A percentile compares a stretch with the other conserved stretches of the same genome.
Evolutionary conservation across 2,113 vertebrate genomes (phyloP).

Genomic region (Menura novaehollandiae): DNA sequence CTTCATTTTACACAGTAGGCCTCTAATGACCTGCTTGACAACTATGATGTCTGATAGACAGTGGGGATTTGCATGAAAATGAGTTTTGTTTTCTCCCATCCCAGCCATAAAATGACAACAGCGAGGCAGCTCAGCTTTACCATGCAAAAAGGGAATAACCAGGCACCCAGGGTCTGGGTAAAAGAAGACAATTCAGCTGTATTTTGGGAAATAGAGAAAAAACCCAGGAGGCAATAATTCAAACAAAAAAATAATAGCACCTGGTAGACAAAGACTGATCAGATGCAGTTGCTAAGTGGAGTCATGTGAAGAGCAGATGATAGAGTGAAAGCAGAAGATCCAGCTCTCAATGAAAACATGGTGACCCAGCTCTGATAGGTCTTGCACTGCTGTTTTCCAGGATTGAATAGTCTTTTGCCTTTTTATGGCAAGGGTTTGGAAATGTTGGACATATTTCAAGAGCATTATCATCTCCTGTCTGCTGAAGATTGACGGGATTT

Average conservation of each 20-base stretch:
- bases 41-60: constrained; percentile 49
- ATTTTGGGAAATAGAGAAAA: neutral
- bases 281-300: neutral
- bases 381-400: neutral
- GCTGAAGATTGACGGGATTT: constrained; percentile 2
- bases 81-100: constrained; percentile 32
- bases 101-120: neutral
- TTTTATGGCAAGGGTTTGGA: neutral
- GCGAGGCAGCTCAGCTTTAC: neutral
- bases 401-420: neutral
- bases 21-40: constrained; percentile 67
- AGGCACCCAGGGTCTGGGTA: neutral
- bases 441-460: neutral
- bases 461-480: neutral
- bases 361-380: neutral
- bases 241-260: neutral
- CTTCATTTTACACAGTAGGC: constrained; percentile 65
- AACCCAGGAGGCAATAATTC: neutral
- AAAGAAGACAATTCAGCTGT: neutral
- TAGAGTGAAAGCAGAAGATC: neutral
- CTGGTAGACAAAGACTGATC: neutral
- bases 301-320: constrained; percentile 7
- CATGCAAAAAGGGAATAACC: neutral
- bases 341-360: neutral
- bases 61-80: constrained; percentile 64